phyloP scores from a whole-genome alignment of 2,113 vertebrate species.

The Australoheros scitulus region DNA sequence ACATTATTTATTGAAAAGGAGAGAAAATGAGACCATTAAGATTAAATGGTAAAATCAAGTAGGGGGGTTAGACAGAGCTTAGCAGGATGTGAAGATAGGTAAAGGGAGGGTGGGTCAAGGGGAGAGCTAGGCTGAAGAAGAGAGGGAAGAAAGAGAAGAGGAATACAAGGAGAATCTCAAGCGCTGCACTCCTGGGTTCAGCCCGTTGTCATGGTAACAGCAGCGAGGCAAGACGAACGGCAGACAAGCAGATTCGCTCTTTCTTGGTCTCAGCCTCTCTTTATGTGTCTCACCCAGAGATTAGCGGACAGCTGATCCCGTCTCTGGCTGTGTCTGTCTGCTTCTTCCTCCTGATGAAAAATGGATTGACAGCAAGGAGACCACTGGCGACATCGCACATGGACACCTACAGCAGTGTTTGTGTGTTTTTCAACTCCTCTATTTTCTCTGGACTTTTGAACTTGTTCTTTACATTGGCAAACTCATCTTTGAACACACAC shows the following conservation, averaged over 20 bases:
- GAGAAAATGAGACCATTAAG: neutral
- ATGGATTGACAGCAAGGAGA: conserved; percentile 26
- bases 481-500: neutral
- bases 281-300: conserved; percentile 43
- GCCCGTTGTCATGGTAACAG: conserved; percentile 80
- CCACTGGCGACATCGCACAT: neutral
- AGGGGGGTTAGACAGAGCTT: neutral
- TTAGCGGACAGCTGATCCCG: conserved; percentile 51
- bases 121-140: conserved; percentile 14
- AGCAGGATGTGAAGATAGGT: neutral
- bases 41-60: neutral
- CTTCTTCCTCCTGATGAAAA: conserved; percentile 24
- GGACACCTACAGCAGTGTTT: neutral
- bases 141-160: conserved; percentile 11
- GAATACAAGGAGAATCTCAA: conserved; percentile 56
- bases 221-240: conserved; percentile 64
- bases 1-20: neutral
- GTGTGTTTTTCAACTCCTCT: conserved; percentile 1
- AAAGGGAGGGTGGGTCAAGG: conserved; percentile 9
- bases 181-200: conserved; percentile 37
- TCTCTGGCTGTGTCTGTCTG: conserved; percentile 26
- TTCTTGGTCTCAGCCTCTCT: conserved; percentile 18
- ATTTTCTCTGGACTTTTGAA: conserved; percentile 2
- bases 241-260: conserved; percentile 41
- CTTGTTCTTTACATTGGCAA: neutral